phyloP scores from a whole-genome alignment of 2,888 invertebrate genomes.

The Pristionchus entomophagus region DNA sequence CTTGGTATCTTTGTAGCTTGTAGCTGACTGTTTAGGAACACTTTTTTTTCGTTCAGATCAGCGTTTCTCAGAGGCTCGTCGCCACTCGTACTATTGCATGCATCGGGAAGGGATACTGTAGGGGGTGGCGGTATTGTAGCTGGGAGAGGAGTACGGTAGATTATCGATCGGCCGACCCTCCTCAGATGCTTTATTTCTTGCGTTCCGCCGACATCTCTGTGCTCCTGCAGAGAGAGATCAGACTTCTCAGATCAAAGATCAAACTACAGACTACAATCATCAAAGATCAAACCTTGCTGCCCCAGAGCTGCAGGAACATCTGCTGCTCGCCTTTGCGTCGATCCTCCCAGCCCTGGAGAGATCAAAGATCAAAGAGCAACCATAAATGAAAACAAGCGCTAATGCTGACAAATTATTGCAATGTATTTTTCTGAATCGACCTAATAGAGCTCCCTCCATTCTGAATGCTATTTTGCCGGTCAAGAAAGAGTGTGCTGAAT shows the following conservation, averaged over 20 bases:
- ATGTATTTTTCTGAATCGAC: too few relatives aligned
- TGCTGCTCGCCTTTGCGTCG: conserved; percentile 38
- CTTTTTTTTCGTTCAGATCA: not conserved
- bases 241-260: not conserved
- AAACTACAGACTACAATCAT: too few relatives aligned
- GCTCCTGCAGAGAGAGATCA: conserved; percentile 6
- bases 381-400: not conserved
- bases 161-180: not conserved
- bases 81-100: not conserved
- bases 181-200: not conserved
- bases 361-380: not conserved
- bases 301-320: conserved; percentile 46
- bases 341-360: conserved; percentile 42
- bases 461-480: not conserved
- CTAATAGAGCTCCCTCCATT: too few relatives aligned
- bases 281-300: conserved; percentile 36
- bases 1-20: too few relatives aligned
- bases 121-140: too few relatives aligned
- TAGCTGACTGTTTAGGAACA: too few relatives aligned
- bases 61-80: not conserved
- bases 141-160: not conserved
- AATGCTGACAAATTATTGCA: too few relatives aligned
- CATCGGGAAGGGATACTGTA: too few relatives aligned
- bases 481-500: too few relatives aligned
- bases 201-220: conserved; percentile 30